These are phyloP conservation scores for Saguinus midas DNA, from an alignment of 2,113 vertebrate genomes.

Conservation along the genomic window DNA sequence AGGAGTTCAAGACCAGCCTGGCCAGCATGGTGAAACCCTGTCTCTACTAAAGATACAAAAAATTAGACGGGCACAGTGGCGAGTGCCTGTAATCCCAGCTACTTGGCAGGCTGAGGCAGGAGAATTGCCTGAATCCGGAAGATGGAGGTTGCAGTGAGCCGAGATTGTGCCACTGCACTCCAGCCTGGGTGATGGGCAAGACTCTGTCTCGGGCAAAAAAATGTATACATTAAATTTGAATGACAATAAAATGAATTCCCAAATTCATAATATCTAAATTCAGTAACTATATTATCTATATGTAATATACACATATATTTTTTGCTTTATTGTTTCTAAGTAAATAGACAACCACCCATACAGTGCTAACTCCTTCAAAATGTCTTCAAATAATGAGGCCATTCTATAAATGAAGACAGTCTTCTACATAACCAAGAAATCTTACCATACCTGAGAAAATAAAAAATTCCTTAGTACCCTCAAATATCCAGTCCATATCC, in stretches of 20 bases:
- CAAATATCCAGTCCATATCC: background rate
- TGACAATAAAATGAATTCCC: background rate
- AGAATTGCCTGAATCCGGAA: too few relatives aligned
- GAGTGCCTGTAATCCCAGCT: too few relatives aligned
- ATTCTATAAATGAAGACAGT: background rate
- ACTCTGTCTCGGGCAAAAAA: too few relatives aligned
- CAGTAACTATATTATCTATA: background rate
- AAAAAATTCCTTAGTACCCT: background rate
- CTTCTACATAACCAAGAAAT: background rate
- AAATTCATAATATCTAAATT: background rate
- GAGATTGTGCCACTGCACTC: too few relatives aligned
- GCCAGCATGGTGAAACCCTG: too few relatives aligned
- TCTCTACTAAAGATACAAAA: too few relatives aligned
- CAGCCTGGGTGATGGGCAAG: too few relatives aligned
- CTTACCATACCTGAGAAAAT: background rate
- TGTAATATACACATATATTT: fast-evolving
- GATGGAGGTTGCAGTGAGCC: too few relatives aligned
- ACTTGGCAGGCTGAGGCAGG: too few relatives aligned
- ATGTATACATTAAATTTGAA: background rate
- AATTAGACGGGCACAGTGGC: too few relatives aligned
- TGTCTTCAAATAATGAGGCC: background rate
- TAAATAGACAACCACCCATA: background rate
- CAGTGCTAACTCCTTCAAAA: background rate
- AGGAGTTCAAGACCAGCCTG: too few relatives aligned
- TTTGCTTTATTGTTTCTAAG: background rate